phyloP scores from a whole-genome alignment of 1,140 invertebrate species.

The Sinella curviseta region DNA sequence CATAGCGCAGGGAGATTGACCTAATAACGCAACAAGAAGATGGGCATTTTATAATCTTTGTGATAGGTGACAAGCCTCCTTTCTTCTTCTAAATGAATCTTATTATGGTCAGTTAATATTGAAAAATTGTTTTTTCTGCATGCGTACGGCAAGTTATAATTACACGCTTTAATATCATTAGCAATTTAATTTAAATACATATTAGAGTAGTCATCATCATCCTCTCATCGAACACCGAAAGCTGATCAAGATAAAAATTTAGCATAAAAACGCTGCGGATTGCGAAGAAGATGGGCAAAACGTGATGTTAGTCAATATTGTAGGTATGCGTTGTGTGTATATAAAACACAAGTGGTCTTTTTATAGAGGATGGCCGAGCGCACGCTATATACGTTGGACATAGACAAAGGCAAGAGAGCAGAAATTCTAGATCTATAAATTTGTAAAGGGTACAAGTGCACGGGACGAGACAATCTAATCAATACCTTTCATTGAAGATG shows the following conservation, averaged over 20 bases:
- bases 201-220: neutral
- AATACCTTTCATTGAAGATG: constrained; percentile 20
- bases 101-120: neutral
- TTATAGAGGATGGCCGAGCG: too few species aligned
- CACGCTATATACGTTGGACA: too few species aligned
- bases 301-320: neutral
- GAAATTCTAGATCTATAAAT: constrained; percentile 24
- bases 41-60: neutral
- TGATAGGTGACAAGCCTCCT: neutral
- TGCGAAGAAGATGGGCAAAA: neutral
- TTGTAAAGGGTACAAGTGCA: neutral
- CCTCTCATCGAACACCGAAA: neutral
- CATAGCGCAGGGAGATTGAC: neutral
- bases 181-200: constrained; percentile 19
- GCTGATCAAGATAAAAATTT: neutral
- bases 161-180: constrained; percentile 14
- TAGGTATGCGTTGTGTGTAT: neutral
- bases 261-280: neutral
- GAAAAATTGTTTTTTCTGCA: neutral
- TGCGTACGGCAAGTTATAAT: neutral
- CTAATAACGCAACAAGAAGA: constrained; percentile 8
- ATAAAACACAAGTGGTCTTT: neutral
- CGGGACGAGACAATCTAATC: constrained; percentile 10
- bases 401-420: neutral
- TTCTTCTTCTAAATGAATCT: neutral